Evolutionary conservation across 1,140 invertebrate species (phyloP).

Genomic region (Phthorimaea operculella): DNA sequence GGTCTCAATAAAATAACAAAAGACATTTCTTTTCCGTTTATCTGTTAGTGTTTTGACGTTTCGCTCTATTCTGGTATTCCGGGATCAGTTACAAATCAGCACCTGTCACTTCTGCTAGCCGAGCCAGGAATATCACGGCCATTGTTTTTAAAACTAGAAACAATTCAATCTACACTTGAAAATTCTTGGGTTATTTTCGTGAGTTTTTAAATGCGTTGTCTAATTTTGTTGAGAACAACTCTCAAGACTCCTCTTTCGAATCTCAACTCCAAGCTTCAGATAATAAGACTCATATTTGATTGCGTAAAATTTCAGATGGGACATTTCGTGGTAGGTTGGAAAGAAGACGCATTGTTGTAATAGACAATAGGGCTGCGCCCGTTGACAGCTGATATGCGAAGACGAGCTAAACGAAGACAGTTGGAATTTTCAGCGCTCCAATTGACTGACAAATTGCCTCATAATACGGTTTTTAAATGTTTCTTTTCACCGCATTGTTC

Average conservation of each 20-base stretch:
- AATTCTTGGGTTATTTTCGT: slow-evolving; percentile 28
- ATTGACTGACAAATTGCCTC: slow-evolving; percentile 41
- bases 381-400: slow-evolving; percentile 40
- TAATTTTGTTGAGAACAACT: slow-evolving; percentile 16
- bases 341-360: slow-evolving; percentile 29
- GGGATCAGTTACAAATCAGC: slow-evolving; percentile 42
- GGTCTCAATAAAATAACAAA: slow-evolving; percentile 22
- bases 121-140: slow-evolving; percentile 32
- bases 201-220: slow-evolving; percentile 24
- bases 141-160: slow-evolving; percentile 43
- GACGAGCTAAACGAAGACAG: slow-evolving; percentile 26
- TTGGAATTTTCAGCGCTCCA: slow-evolving; percentile 27
- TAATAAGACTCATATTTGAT: slow-evolving; percentile 20
- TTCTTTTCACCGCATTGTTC: slow-evolving; percentile 24
- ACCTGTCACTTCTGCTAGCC: slow-evolving; percentile 41
- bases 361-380: slow-evolving; percentile 34
- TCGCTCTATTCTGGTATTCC: slow-evolving; percentile 36
- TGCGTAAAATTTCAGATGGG: not conserved
- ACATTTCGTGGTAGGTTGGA: slow-evolving; percentile 14
- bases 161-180: slow-evolving; percentile 42
- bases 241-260: not conserved
- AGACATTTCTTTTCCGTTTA: slow-evolving; percentile 17
- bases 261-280: slow-evolving; percentile 5
- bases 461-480: slow-evolving; percentile 11
- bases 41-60: slow-evolving; percentile 38